phyloP scores from a whole-genome alignment of 1,140 invertebrate genomes.

The Brachionus sp. region DNA sequence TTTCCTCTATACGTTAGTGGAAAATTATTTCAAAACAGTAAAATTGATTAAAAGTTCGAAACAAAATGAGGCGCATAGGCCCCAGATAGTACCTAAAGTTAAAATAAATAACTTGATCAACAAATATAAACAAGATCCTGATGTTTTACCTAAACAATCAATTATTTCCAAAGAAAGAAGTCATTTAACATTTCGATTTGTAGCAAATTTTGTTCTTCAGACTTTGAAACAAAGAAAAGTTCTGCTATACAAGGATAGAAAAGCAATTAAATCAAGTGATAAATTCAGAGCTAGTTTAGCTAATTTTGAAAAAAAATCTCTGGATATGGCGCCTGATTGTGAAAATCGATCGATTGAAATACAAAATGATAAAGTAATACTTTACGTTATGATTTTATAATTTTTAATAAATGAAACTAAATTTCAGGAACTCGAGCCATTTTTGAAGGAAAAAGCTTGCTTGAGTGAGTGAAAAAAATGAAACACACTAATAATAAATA shows the following conservation, averaged over 20 bases:
- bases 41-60: background rate
- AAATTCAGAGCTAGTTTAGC: slow-evolving; percentile 1
- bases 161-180: background rate
- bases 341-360: background rate
- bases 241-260: slow-evolving; percentile 18
- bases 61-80: background rate
- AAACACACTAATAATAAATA: too few relatives aligned
- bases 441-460: too few relatives aligned
- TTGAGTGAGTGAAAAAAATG: too few relatives aligned
- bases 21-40: slow-evolving; percentile 30
- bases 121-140: background rate
- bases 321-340: slow-evolving; percentile 1
- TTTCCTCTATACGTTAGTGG: slow-evolving; percentile 17
- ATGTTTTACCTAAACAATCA: background rate
- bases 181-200: background rate
- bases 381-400: background rate
- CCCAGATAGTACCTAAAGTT: background rate
- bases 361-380: background rate
- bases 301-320: background rate
- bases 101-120: background rate
- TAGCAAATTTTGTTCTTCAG: background rate
- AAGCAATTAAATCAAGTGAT: background rate
- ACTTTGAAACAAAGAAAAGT: slow-evolving; percentile 6
- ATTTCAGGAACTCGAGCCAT: background rate
- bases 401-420: background rate